Base-by-base conservation (phyloP, 1,140 invertebrate species). In the Arctopsyche grandis region DNA sequence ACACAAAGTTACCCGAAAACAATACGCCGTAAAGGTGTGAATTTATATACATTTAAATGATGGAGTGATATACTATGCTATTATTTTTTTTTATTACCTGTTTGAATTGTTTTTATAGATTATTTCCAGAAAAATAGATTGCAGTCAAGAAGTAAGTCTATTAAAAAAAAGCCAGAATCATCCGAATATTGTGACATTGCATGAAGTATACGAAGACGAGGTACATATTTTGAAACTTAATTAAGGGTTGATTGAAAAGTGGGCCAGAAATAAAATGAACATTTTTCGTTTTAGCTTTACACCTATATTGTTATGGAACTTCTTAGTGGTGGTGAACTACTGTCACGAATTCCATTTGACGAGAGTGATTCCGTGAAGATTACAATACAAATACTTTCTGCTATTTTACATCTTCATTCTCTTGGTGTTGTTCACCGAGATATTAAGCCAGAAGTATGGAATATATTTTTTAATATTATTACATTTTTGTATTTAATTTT, bases 241-340 rank as follows among this genome's bases (percentile, higher is more conserved):
- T 48, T 56, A 5, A 10, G 16, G 10, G 4, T 74, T 21, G 69
- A 71, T 71, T 43, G 5, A 71, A 26, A n/a, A 19, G 12, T 4
- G 21, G 1, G 21, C 21, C 21, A 21, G 60, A 22, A 22, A 22
- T 12, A 21, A 46, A 12, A 29, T 63, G 16, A 63, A 60, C 56
- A 73, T 38, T n/a, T 70, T 60, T 44, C 75, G 78, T 79, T 74
- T 0, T 85, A 88, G 86, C 85, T 85, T 22, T 93, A 93, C 86
- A 96, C 92, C 19, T 98, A 95, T 88, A 91, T 99, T 77, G 93
- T 99, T 0, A 91, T 95, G 85, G 97, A 99, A 85, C 88, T 96
- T 70, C 89, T 97, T 10, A 89, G 89, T 48, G 98, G 98, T 9
- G 96, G 96, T 1, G 98, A 99, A 87, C 86, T 99, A n/a, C 88